Base-by-base conservation (phyloP, 53 echinoderm and acorn worm genomes). In the Antedon mediterranea region DNA sequence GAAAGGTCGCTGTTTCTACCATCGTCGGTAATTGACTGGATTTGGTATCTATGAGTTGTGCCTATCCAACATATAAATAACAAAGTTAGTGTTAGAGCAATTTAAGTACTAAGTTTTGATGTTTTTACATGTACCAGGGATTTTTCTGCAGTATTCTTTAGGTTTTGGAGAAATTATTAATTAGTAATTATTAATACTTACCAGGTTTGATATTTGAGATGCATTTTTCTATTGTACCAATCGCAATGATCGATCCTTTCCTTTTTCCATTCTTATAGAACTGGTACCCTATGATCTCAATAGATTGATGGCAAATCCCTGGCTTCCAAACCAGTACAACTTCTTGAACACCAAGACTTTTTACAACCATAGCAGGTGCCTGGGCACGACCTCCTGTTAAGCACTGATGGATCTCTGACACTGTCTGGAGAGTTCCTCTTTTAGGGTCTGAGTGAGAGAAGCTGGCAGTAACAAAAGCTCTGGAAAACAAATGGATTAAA, bases 121-220 rank as follows among this genome's bases (percentile, higher is more conserved):
- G n/a, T n/a, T n/a, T n/a, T n/a, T n/a, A n/a, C n/a, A n/a, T n/a
- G n/a, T n/a, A n/a, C n/a, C n/a, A n/a, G n/a, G n/a, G n/a, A n/a
- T n/a, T n/a, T n/a, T n/a, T n/a, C n/a, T n/a, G n/a, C n/a, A n/a
- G n/a, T n/a, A n/a, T n/a, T n/a, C n/a, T n/a, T n/a, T n/a, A n/a
- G n/a, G n/a, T n/a, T n/a, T n/a, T n/a, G n/a, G n/a, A n/a, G n/a
- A 37, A 37, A 6, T 6, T 6, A 6, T 43, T 71, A 32, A 32
- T 43, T 18, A 43, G 31, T 6, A 32, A 41, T 29, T 77, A 37
- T 37, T 30, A 20, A 28, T 7, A 79, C 71, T 78, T 31, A 84
- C 90, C 90, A 34, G 90, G 90, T 71, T 90, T 84, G 31, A 90
- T 44, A 41, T 90, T 87, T 81, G 79, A 79, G 34, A 90, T 71